Conservation (phyloP, 2,888 invertebrate species). For the Meghimatium bilineatum region DNA sequence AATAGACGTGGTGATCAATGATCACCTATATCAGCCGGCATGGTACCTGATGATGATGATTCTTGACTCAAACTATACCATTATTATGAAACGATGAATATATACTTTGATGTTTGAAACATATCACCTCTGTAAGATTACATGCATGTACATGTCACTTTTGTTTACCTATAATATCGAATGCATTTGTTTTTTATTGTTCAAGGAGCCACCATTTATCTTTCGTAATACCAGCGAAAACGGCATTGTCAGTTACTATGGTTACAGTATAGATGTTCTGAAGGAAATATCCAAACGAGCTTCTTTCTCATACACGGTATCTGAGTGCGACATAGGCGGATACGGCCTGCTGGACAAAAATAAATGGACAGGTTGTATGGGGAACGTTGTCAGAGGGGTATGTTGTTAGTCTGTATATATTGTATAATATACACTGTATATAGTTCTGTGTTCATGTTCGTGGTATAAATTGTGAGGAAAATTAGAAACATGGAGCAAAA, state of each 20-base stretch:
- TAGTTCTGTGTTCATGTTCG: no score
- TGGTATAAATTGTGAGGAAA: no score
- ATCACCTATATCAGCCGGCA: no score
- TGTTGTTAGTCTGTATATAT: no score
- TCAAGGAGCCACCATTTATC: constrained; percentile 57
- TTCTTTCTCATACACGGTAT: constrained; percentile 53
- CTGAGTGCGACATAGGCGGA: constrained; percentile 52
- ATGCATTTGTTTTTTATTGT: background rate
- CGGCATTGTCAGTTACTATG: constrained; percentile 41
- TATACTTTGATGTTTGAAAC: no score
- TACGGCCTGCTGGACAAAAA: constrained; percentile 50
- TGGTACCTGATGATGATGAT: no score
- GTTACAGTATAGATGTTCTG: constrained; percentile 55
- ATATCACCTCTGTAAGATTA: no score
- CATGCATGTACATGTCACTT: background rate
- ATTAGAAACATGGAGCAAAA: no score
- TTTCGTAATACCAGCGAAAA: constrained; percentile 44
- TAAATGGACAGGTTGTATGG: constrained; percentile 55
- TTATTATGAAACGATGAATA: no score
- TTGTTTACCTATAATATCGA: background rate
- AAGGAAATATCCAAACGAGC: constrained; percentile 48
- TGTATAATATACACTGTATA: no score
- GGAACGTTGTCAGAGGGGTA: constrained; percentile 58
- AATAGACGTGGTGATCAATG: no score
- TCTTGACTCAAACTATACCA: no score